These are phyloP conservation scores for Ploceus nigricollis DNA, from an alignment of 2,113 vertebrate genomes.

Conservation along the genomic window DNA sequence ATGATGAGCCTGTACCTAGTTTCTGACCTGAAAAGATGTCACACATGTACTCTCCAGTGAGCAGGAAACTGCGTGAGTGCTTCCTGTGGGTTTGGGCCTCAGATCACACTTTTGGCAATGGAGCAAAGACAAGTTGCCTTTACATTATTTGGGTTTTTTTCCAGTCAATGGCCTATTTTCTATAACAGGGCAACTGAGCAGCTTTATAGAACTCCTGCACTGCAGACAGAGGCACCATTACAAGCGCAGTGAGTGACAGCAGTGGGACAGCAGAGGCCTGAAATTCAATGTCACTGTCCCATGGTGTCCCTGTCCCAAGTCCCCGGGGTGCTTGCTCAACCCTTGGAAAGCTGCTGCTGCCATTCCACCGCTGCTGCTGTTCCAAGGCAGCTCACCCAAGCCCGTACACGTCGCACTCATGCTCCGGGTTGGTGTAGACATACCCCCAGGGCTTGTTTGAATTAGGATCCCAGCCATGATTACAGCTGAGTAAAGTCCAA, in stretches of 20 bases:
- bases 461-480: slow-evolving; percentile 1
- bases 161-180: not conserved
- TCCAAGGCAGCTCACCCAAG: not conserved
- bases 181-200: not conserved
- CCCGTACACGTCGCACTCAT: not conserved
- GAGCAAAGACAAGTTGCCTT: not conserved
- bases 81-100: slow-evolving; percentile 4
- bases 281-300: not conserved
- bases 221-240: not conserved
- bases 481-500: slow-evolving; percentile 25
- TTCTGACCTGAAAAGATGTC: slow-evolving; percentile 40
- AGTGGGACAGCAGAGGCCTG: not conserved
- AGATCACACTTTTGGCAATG: not conserved
- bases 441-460: slow-evolving; percentile 39
- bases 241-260: not conserved
- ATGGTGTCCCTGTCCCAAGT: not conserved
- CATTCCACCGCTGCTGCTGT: not conserved
- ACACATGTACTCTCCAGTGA: not conserved
- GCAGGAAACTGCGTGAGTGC: slow-evolving; percentile 2
- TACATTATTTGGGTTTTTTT: not conserved
- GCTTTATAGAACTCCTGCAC: not conserved
- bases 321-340: not conserved
- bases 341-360: not conserved
- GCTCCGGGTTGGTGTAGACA: not conserved
- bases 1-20: not conserved